These are phyloP conservation scores for Panagrolaimus sp. DNA, from an alignment of 1,140 invertebrate species.

Conservation along the genomic window DNA sequence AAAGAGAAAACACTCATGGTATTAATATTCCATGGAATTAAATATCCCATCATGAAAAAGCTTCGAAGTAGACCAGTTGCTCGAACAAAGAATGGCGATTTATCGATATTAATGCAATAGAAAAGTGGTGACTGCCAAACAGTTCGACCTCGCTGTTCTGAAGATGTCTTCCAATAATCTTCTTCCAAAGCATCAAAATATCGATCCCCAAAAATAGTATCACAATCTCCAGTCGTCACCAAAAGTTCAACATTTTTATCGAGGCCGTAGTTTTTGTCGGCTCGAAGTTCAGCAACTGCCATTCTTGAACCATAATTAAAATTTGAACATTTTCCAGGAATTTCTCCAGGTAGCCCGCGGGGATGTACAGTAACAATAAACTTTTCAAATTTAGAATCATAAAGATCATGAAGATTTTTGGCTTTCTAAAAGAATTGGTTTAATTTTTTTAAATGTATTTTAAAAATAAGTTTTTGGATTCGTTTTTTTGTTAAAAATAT, in stretches of 20 bases:
- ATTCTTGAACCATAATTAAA: constrained; percentile 40
- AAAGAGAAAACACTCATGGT: constrained; percentile 49
- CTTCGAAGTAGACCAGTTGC: constrained; percentile 40
- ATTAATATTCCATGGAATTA: constrained; percentile 52
- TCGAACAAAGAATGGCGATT: constrained; percentile 47
- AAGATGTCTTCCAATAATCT: constrained; percentile 38
- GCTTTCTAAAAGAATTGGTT: too few relatives aligned
- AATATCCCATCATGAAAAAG: constrained; percentile 50
- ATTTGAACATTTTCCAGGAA: constrained; percentile 46
- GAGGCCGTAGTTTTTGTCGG: not conserved
- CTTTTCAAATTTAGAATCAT: too few relatives aligned
- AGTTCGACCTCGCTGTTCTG: constrained; percentile 27
- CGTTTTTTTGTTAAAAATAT: too few relatives aligned
- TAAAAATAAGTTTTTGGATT: too few relatives aligned
- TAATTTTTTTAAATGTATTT: too few relatives aligned
- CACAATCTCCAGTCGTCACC: constrained; percentile 48
- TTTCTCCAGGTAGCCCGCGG: constrained; percentile 27
- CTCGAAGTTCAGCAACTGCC: constrained; percentile 32
- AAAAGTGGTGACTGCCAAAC: constrained; percentile 50
- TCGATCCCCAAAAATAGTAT: constrained; percentile 38
- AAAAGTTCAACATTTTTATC: constrained; percentile 31
- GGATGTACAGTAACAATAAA: too few relatives aligned
- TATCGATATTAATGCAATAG: constrained; percentile 47
- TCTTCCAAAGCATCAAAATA: constrained; percentile 46
- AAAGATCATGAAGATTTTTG: too few relatives aligned